Percentiles rank a stretch among this genome's conserved stretches.
Conservation (phyloP, 2,797 vertebrate genomes). For the Sebastes oblongus region DNA sequence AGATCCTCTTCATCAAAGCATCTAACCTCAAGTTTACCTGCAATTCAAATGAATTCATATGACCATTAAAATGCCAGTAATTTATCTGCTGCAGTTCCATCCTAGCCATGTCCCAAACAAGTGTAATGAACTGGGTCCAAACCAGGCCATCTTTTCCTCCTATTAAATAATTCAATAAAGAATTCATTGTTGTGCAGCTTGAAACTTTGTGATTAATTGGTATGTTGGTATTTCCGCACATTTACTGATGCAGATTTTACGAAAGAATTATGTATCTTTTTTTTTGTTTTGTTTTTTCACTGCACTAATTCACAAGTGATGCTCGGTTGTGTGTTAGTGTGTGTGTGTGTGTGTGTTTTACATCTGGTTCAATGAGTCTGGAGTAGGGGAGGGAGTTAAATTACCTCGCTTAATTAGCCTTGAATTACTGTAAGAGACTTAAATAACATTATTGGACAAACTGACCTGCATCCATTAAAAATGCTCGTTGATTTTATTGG, state of each 20-base stretch:
- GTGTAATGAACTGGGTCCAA: slow-evolving; percentile 20
- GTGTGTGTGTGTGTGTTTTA: slow-evolving; percentile 14
- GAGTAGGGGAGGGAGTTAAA: slow-evolving; percentile 7
- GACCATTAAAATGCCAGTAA: slow-evolving; percentile 4
- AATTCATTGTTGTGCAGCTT: slow-evolving; percentile 5
- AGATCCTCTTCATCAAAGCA: neutral
- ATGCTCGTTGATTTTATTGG: slow-evolving; percentile 49
- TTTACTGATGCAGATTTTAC: neutral
- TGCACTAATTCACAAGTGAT: neutral
- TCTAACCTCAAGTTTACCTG: neutral
- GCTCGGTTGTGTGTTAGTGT: neutral
- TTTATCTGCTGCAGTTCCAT: neutral
- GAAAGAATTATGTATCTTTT: neutral
- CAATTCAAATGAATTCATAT: neutral
- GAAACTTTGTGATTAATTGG: neutral
- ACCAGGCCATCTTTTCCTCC: slow-evolving; percentile 1
- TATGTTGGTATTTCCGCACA: neutral
- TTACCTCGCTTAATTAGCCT: slow-evolving; percentile 29
- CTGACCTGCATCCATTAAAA: slow-evolving; percentile 50
- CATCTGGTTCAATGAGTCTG: slow-evolving; percentile 11
- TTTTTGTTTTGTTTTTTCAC: neutral
- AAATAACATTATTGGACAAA: slow-evolving; percentile 49
- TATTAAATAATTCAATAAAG: slow-evolving; percentile 15
- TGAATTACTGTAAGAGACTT: slow-evolving; percentile 48
- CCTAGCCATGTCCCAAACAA: neutral